Conservation (phyloP, 2,797 vertebrate species). For the Sebastolobus alascanus region DNA sequence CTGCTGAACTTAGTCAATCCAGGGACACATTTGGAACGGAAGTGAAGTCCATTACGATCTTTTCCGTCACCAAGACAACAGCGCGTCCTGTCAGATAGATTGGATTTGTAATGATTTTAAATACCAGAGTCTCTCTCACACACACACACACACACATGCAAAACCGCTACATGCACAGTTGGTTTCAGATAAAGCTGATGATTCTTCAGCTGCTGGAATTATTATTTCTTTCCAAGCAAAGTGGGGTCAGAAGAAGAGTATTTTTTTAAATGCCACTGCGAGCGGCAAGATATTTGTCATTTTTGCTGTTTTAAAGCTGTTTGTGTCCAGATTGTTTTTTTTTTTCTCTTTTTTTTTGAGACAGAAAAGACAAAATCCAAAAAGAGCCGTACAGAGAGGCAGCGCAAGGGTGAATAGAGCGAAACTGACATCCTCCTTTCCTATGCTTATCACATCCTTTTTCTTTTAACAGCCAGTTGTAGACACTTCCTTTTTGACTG, state of each 20-base stretch:
- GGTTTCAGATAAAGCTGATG: slow-evolving; percentile 57
- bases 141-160: not conserved
- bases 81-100: slow-evolving; percentile 57
- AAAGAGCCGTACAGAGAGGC: slow-evolving; percentile 40
- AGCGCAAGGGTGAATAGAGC: slow-evolving; percentile 62
- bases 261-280: slow-evolving; percentile 72
- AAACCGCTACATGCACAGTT: not conserved
- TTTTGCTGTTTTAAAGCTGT: slow-evolving; percentile 42
- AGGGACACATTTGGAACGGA: slow-evolving; percentile 51
- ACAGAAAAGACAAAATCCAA: slow-evolving; percentile 44
- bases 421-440: slow-evolving; percentile 68
- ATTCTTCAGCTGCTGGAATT: slow-evolving; percentile 46
- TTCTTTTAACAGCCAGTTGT: slow-evolving; percentile 77
- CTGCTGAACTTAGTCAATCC: slow-evolving; percentile 43
- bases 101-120: slow-evolving; percentile 75
- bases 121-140: slow-evolving; percentile 59
- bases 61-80: slow-evolving; percentile 70
- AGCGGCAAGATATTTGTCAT: slow-evolving; percentile 49
- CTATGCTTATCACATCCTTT: slow-evolving; percentile 70
- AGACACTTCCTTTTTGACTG: slow-evolving; percentile 78
- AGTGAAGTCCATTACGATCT: slow-evolving; percentile 51
- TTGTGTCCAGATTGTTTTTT: slow-evolving; percentile 52
- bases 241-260: slow-evolving; percentile 49
- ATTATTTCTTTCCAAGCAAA: slow-evolving; percentile 41
- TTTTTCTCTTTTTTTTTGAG: not conserved